These are phyloP conservation scores for Drosophila borealis DNA, from an alignment of 2,888 invertebrate species.

Conservation along the genomic window DNA sequence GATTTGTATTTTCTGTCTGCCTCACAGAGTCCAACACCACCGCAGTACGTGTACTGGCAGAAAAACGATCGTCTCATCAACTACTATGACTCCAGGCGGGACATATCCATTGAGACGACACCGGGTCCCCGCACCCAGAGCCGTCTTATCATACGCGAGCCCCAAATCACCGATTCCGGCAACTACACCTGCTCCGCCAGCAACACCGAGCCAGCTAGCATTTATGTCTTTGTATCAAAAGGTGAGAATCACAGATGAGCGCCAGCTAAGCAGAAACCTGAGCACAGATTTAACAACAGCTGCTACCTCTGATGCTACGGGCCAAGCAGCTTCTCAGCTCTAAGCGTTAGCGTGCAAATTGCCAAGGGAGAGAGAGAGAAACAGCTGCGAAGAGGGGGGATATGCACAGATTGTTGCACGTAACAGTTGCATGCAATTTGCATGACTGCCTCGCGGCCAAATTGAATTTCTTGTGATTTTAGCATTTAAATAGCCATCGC, in stretches of 20 bases:
- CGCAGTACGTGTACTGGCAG: constrained; percentile 98
- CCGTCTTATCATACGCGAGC: constrained; percentile 92
- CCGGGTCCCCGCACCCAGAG: constrained; percentile 94
- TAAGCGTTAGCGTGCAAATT: constrained; percentile 32
- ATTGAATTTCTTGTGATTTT: constrained; percentile 68
- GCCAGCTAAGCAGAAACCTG: constrained; percentile 13
- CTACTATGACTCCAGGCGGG: constrained; percentile 93
- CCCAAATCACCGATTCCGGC: constrained; percentile 93
- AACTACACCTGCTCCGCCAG: constrained; percentile 96
- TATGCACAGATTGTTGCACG: constrained; percentile 24
- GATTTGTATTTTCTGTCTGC: background rate
- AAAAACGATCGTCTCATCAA: constrained; percentile 97
- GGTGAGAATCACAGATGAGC: constrained; percentile 86
- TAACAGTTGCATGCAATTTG: constrained; percentile 56
- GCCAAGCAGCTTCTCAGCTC: constrained; percentile 22
- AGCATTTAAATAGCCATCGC: constrained; percentile 70
- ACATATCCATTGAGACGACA: constrained; percentile 92
- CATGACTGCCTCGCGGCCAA: constrained; percentile 55
- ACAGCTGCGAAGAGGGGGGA: background rate
- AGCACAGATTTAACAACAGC: constrained; percentile 29
- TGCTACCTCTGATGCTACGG: constrained; percentile 22
- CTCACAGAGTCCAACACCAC: constrained; percentile 94
- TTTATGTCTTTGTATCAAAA: constrained; percentile 95
- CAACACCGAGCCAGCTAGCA: constrained; percentile 95
- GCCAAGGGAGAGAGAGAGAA: background rate